A percentile compares a stretch with the other conserved stretches of the same genome.
These are phyloP conservation scores for Astreopora myriophthalma DNA, from an alignment of 64 coral and sea anemone genomes.

Conservation along the genomic window DNA sequence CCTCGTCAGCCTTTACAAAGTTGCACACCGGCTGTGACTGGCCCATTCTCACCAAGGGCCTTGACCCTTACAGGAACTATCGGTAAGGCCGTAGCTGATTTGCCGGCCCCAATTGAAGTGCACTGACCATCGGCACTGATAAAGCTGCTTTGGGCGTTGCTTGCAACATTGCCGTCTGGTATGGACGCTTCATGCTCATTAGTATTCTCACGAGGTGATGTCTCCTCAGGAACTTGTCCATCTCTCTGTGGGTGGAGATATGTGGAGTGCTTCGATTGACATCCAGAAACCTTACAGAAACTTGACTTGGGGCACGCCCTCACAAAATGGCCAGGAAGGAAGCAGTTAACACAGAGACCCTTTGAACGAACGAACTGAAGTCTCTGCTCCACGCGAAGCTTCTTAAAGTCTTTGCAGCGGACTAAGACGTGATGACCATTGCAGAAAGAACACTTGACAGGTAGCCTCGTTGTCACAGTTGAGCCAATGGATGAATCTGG, in stretches of 20 bases:
- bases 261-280: background rate
- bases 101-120: background rate
- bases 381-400: background rate
- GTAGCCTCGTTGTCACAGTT: background rate
- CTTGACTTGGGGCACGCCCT: background rate
- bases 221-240: background rate
- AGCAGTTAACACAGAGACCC: background rate
- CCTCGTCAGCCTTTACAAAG: background rate
- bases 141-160: background rate
- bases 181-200: background rate
- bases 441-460: background rate
- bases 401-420: background rate
- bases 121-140: background rate
- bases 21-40: constrained; percentile 3
- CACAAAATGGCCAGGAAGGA: background rate
- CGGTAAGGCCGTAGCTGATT: background rate
- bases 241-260: background rate
- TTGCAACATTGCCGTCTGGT: background rate
- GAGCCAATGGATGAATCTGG: background rate
- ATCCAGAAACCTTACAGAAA: background rate
- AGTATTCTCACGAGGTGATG: background rate
- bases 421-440: background rate
- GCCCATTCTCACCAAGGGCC: background rate
- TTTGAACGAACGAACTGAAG: background rate
- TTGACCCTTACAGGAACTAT: background rate